Conservation (phyloP, 2,797 vertebrate species). For the Sciaenops ocellatus region DNA sequence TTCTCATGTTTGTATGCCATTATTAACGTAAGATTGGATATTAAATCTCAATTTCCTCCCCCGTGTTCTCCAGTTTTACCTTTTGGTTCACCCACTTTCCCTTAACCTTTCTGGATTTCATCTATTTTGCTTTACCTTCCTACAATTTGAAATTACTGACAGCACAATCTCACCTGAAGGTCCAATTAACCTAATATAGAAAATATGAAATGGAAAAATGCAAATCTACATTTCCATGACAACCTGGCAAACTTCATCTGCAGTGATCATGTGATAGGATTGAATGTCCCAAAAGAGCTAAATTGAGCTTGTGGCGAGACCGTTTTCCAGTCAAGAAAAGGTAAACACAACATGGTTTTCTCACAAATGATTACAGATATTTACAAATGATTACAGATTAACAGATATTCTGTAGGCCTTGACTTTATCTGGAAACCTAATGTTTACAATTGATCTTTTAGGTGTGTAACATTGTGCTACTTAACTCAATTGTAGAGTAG, state of each 20-base stretch:
- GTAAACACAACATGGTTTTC: background rate
- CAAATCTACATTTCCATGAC: constrained; percentile 1
- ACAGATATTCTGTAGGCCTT: background rate
- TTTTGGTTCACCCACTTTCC: background rate
- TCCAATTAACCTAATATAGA: background rate
- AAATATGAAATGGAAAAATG: background rate
- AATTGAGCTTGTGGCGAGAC: background rate
- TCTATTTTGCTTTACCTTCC: background rate
- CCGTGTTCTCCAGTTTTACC: background rate
- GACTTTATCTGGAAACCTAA: background rate
- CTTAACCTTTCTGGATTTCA: background rate
- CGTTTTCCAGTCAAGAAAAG: constrained; percentile 20
- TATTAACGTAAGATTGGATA: background rate
- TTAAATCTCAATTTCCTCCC: background rate
- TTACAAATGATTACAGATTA: constrained; percentile 19
- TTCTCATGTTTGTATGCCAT: background rate
- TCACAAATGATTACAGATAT: constrained; percentile 15
- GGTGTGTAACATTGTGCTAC: background rate
- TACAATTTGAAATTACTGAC: background rate
- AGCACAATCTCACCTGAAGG: constrained; percentile 1
- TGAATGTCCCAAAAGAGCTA: background rate
- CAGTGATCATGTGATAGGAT: background rate
- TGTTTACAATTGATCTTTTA: constrained; percentile 1
- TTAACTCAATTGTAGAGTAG: background rate
- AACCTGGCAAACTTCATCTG: background rate